Percentiles rank a stretch among this genome's conserved stretches.
Evolutionary conservation across 2,888 invertebrate species (phyloP).

Genomic region (Drosophila falleni): DNA sequence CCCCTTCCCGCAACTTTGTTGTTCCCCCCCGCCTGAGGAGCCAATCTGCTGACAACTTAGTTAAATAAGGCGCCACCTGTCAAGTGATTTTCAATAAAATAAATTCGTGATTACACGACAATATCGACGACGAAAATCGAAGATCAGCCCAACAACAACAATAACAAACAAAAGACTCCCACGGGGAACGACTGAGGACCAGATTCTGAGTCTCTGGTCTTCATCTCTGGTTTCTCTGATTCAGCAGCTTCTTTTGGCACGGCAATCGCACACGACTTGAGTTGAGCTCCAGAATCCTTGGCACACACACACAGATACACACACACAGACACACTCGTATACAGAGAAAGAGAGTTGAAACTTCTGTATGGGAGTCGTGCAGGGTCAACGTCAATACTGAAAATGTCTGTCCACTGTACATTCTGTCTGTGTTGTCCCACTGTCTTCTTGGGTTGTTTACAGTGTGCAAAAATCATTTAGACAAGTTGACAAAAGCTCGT

Average conservation of each 20-base stretch:
- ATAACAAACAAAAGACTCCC: conserved; percentile 74
- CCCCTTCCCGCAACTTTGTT: too few relatives aligned
- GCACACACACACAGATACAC: conserved; percentile 34
- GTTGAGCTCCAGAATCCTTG: conserved; percentile 65
- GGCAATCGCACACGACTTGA: conserved; percentile 72
- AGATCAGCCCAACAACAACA: conserved; percentile 59
- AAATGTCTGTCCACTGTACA: conserved; percentile 30
- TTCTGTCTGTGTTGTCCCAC: conserved; percentile 51
- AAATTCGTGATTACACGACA: conserved; percentile 85
- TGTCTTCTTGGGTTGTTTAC: conserved; percentile 79
- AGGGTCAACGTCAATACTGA: conserved; percentile 81
- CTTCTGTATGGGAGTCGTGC: conserved; percentile 84
- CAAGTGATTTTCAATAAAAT: conserved; percentile 85
- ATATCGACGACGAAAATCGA: conserved; percentile 78
- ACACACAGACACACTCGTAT: neutral
- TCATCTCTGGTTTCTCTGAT: conserved; percentile 22
- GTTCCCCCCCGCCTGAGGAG: conserved; percentile 6
- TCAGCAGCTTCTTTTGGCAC: conserved; percentile 46
- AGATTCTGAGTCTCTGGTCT: conserved; percentile 17
- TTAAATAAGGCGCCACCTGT: conserved; percentile 84
- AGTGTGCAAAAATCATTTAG: conserved; percentile 84
- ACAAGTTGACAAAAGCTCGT: conserved; percentile 85
- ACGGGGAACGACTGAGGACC: conserved; percentile 62
- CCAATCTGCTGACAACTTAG: conserved; percentile 74
- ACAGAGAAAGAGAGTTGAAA: conserved; percentile 46